Evolutionary conservation across 1,140 invertebrate species (phyloP), one percentile per base, ranked within the genome.

Genomic region (Drosophila pachea): DNA sequence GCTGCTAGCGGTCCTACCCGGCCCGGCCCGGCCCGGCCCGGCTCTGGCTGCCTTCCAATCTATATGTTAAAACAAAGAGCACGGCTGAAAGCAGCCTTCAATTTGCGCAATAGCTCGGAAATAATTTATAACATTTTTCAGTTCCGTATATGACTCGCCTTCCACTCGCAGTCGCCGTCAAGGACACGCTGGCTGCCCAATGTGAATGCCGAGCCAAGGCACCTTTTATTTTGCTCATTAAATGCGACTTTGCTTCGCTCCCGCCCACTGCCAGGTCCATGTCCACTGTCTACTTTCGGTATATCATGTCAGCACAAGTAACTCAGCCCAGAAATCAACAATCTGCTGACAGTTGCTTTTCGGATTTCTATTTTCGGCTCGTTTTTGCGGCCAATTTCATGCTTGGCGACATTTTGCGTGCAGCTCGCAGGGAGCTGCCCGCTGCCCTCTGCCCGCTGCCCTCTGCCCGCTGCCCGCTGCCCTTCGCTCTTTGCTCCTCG

Each of bases 101-200:
- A 83, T 76, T 84, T 84, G 79, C 58, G 53, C 78, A 83, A 78
- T 78, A 83, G 78, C 75, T 75, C 76, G 78, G 79, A 83, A 83
- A 83, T 83, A 83, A 83, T 84, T 82, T 82, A 84, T 78, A 82
- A 82, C 78, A 78, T 75, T 78, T 70, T 78, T 61, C 74, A 78
- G 69, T 71, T 32, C 12, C 43, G 29, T 63, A 45, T 56, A 29
- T 64, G 31, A 12, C 16, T 36, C 16, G 22, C 11, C 33, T 38
- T 36, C 12, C 5, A 33, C 29, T 35, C 4, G 14, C 22, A 52
- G 40, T n/a, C 29, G 53, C 22, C 40, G 40, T 14, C 54, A 59
- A 59, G 43, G 31, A 16, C 32, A 9, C 22, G 31, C 31, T 22
- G n/a, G 48, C 48, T 5, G 32, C 36, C 14, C 6, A 50, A 56